Base-by-base conservation (phyloP, 1,140 invertebrate species). In the Drosophila kurseongensis region DNA sequence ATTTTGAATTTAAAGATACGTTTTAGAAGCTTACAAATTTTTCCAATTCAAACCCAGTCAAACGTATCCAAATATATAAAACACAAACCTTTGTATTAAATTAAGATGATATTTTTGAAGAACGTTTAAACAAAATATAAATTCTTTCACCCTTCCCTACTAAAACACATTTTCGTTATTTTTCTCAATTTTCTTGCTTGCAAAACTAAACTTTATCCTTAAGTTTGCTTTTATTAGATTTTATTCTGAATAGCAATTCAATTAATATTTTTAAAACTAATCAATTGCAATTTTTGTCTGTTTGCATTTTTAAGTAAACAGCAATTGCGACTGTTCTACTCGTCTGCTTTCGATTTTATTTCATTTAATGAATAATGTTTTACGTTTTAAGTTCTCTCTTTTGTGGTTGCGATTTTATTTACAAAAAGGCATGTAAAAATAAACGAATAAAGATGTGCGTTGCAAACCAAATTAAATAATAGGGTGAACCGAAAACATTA, bases 321-420 rank as follows among this genome's bases (percentile, higher is more conserved):
- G 57, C 75, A 82, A 68, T 60, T 69, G 71, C 71, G 78, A 81
- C 47, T 61, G 75, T 86, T 74, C 50, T 59, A 73, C 51, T 63
- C 69, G 68, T 68, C 80, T 72, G 62, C 66, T 52, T 57, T 63
- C 56, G 71, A 52, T 78, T 85, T 90, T 85, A 73, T 65, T 90
- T 90, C 81, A 85, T 90, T 90, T 75, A 42, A 90, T 90, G 81
- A 86, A 82, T 90, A 67, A 65, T 71, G 65, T 81, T 78, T 77
- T 62, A 67, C 32, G 66, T 71, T 79, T 59, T 76, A 79, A 57
- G 73, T 48, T 61, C 29, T 48, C 35, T 68, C 73, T 66, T 60
- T 66, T 84, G 42, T 60, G 74, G 40, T 54, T 84, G 66, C 61
- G 77, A 77, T 80, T 76, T 83, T 89, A 88, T 89, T 89, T 89